Percentiles rank a stretch among this genome's conserved stretches.
These are phyloP conservation scores for Charanyca ferruginea DNA, from an alignment of 2,888 invertebrate genomes.

Conservation along the genomic window DNA sequence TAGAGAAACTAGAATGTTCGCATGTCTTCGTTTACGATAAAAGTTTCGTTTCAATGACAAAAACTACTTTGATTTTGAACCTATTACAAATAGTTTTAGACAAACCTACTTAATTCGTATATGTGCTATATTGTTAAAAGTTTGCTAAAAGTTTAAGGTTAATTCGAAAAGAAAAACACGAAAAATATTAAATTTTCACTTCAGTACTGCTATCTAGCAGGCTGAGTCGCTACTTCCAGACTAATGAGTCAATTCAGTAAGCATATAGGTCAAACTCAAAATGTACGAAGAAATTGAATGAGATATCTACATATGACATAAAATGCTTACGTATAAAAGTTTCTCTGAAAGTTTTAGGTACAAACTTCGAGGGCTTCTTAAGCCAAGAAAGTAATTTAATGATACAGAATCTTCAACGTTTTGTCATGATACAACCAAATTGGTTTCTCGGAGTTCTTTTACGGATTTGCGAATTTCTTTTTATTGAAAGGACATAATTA, in stretches of 20 bases:
- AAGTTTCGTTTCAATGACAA: constrained; percentile 13
- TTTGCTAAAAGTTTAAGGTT: no score
- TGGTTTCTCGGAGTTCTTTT: constrained; percentile 39
- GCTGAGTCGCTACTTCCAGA: constrained; percentile 1
- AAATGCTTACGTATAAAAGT: constrained; percentile 43
- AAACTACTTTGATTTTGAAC: constrained; percentile 30
- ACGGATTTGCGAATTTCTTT: constrained; percentile 23
- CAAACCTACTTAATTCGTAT: no score
- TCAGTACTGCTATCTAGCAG: background rate
- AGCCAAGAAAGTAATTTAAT: constrained; percentile 47
- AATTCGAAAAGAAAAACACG: background rate
- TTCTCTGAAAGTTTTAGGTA: constrained; percentile 28
- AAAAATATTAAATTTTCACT: background rate
- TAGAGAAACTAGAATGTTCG: background rate
- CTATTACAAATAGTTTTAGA: background rate
- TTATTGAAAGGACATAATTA: constrained; percentile 35
- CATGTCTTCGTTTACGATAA: constrained; percentile 7
- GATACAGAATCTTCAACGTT: constrained; percentile 35
- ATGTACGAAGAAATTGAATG: constrained; percentile 29
- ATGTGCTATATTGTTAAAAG: no score
- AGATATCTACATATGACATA: constrained; percentile 22
- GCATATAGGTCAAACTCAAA: constrained; percentile 37
- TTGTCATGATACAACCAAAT: constrained; percentile 39
- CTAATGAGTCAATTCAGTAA: constrained; percentile 33
- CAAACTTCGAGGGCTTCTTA: constrained; percentile 44